Percentiles rank a stretch among this genome's conserved stretches.
phyloP scores from a whole-genome alignment of 2,797 vertebrate genomes.

The Danio albolineatus region DNA sequence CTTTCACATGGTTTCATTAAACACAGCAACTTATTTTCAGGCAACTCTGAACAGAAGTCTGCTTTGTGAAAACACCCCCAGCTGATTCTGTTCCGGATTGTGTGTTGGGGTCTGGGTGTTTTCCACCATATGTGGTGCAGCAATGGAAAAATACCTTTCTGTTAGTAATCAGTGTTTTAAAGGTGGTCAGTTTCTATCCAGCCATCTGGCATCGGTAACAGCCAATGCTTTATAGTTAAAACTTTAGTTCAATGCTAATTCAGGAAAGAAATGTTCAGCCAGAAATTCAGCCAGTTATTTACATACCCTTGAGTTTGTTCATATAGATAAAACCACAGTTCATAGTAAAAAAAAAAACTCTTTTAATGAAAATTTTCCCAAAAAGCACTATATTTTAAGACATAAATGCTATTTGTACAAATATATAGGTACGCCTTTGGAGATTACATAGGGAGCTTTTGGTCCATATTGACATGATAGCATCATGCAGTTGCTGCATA shows the following conservation, averaged over 20 bases:
- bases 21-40: constrained; percentile 55
- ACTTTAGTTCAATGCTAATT: constrained; percentile 60
- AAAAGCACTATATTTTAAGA: too few species aligned
- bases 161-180: constrained; percentile 12
- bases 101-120: not conserved
- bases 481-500: too few species aligned
- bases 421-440: too few species aligned
- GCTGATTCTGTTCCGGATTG: constrained; percentile 52
- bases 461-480: too few species aligned
- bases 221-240: constrained; percentile 55
- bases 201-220: not conserved
- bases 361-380: too few species aligned
- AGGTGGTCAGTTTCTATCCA: not conserved
- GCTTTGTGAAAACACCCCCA: constrained; percentile 50
- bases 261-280: not conserved
- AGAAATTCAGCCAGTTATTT: not conserved
- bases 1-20: constrained; percentile 75
- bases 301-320: not conserved
- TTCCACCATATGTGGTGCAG: not conserved
- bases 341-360: too few species aligned
- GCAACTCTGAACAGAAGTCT: constrained; percentile 66
- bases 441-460: too few species aligned
- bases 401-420: too few species aligned
- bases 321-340: too few species aligned
- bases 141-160: not conserved